Evolutionary conservation across 2,113 vertebrate species (phyloP).

Genomic region (Rissa tridactyla): DNA sequence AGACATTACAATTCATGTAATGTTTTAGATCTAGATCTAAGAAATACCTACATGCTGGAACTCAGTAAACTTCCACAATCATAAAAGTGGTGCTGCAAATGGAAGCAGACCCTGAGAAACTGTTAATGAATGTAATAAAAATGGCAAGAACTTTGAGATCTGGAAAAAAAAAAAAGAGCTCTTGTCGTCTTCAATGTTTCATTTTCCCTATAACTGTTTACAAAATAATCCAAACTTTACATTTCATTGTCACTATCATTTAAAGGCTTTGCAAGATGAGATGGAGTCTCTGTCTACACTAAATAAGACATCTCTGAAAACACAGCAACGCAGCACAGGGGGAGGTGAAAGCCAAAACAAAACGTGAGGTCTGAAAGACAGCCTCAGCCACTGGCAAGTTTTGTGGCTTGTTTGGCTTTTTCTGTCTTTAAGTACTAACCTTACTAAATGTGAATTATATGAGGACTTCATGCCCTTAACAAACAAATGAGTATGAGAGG

Average conservation of each 20-base stretch:
- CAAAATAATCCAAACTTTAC: neutral
- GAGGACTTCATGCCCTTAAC: conserved; percentile 25
- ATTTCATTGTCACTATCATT: neutral
- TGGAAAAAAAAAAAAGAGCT: neutral
- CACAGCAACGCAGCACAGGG: neutral
- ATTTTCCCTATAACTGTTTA: neutral
- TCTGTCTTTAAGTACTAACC: neutral
- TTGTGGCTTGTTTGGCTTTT: neutral
- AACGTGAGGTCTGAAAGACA: neutral
- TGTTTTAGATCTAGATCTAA: neutral
- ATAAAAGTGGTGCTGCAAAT: neutral
- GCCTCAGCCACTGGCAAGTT: neutral
- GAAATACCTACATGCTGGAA: neutral
- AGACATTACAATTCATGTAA: neutral
- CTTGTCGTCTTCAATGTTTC: neutral
- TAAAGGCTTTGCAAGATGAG: neutral
- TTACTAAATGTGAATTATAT: neutral
- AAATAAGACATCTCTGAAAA: neutral
- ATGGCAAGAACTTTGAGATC: neutral
- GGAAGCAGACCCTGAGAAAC: neutral
- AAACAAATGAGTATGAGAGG: neutral
- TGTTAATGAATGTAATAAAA: neutral
- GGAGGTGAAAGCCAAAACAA: neutral
- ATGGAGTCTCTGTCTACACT: neutral
- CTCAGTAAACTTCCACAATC: neutral